Evolutionary conservation across 2,797 vertebrate species (phyloP).

Genomic region (Cirrhinus molitorella): DNA sequence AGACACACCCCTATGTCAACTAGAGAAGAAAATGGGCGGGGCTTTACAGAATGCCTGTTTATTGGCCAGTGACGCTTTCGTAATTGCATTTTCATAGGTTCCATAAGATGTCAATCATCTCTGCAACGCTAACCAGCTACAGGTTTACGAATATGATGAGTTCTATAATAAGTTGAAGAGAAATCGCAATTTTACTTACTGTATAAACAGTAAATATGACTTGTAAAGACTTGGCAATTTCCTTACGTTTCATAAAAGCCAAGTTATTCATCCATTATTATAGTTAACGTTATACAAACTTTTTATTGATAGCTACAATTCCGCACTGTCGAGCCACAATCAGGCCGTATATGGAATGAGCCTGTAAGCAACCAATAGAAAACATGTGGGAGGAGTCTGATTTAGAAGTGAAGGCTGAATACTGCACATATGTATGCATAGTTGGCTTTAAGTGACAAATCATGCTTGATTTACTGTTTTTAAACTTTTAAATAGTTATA

Average conservation of each 20-base stretch:
- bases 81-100: conserved; percentile 23
- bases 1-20: conserved; percentile 60
- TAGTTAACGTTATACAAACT: background rate
- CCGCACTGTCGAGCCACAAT: background rate
- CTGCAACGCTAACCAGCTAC: background rate
- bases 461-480: too few species aligned
- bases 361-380: background rate
- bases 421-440: background rate
- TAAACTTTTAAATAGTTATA: background rate
- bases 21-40: conserved; percentile 17
- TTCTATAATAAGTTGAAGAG: background rate
- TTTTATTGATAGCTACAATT: background rate
- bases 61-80: conserved; percentile 25
- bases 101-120: background rate
- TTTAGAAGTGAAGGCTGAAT: background rate
- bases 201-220: background rate
- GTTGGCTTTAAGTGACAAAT: background rate
- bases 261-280: background rate
- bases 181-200: background rate
- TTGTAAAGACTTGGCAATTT: background rate
- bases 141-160: background rate
- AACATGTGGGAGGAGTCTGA: conserved; percentile 18
- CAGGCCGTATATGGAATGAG: background rate
- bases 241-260: background rate
- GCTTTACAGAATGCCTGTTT: background rate